Evolutionary conservation across 2,888 invertebrate species (phyloP), one percentile per base, ranked within the genome.

Genomic region (Drosophila lacicola): DNA sequence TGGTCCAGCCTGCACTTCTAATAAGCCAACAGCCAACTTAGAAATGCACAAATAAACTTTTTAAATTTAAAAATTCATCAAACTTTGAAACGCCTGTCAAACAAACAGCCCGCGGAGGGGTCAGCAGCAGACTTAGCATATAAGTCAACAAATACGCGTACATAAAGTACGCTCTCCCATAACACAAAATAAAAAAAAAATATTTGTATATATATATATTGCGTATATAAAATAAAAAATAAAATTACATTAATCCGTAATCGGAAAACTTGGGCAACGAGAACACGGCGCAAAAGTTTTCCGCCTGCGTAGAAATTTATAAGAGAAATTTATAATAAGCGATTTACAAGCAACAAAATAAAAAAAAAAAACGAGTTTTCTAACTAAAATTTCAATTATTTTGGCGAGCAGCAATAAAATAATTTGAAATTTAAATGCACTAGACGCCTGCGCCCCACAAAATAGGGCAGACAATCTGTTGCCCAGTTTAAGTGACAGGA

Each of bases 211-310:
- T 44, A 44, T 50, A 46, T 29, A 58, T 33, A 62, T 25, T 6
- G 25, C 25, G 37, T 19, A 45, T 44, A 45, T 50, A 64, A 60
- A 68, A 66, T 61, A 60, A 73, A 65, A 71, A 66, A 67, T 68
- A 78, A 90, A 87, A 90, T 88, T 86, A 88, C 82, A 86, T 90
- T 90, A 90, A 89, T 88, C 78, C 75, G 78, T 89, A 89, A 89
- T 90, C 90, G 89, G 89, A 89, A 90, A 90, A 90, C 86, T 90
- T 90, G 88, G 70, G 77, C 69, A 58, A 44, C 56, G 65, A 39
- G 55, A 50, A 72, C 58, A 72, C 60, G 72, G 63, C 56, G 64
- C 41, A 84, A 87, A 85, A 76, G 62, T 87, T 87, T 82, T 64
- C 36, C 42, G 50, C 36, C 39, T 71, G 70, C 69, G 56, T 72